Evolutionary conservation across 92 coral and sea anemone species (phyloP).

Genomic region (Phenganax stokvisi): DNA sequence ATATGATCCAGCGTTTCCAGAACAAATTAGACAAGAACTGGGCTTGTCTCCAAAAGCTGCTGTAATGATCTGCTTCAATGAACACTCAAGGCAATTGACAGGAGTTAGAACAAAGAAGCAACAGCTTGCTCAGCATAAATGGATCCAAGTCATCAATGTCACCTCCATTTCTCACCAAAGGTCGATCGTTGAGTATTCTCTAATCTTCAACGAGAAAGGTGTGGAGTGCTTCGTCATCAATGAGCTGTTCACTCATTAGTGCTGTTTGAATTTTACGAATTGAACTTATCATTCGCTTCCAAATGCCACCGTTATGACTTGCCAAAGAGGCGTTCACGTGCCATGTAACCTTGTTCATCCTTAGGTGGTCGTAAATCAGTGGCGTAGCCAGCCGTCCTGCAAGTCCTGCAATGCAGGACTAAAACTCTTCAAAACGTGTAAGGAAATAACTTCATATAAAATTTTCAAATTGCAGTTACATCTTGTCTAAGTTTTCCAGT

Average conservation of each 20-base stretch:
- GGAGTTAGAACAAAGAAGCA: slow-evolving; percentile 4
- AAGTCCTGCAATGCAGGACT: no score
- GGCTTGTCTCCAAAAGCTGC: neutral
- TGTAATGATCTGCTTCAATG: neutral
- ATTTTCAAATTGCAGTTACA: no score
- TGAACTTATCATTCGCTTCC: slow-evolving; percentile 51
- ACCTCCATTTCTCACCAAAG: slow-evolving; percentile 3
- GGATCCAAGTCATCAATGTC: slow-evolving; percentile 41
- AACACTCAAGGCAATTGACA: neutral
- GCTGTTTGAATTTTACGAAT: slow-evolving; percentile 20
- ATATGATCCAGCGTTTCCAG: no score
- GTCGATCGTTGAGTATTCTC: slow-evolving; percentile 39
- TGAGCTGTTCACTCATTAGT: slow-evolving; percentile 29
- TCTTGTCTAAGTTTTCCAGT: no score
- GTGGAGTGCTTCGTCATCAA: slow-evolving; percentile 36
- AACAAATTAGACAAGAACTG: no score
- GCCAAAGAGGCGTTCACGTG: slow-evolving; percentile 30
- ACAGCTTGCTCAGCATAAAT: slow-evolving; percentile 39
- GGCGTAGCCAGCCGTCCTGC: no score
- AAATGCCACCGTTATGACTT: slow-evolving; percentile 46
- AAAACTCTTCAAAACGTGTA: no score
- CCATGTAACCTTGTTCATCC: neutral
- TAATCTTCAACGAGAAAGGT: slow-evolving; percentile 40
- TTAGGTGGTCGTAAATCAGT: neutral
- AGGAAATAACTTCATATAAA: no score